Evolutionary conservation across 2,113 vertebrate species (phyloP), one percentile per base, ranked within the genome.

Genomic region (Mormyrus lacerda): DNA sequence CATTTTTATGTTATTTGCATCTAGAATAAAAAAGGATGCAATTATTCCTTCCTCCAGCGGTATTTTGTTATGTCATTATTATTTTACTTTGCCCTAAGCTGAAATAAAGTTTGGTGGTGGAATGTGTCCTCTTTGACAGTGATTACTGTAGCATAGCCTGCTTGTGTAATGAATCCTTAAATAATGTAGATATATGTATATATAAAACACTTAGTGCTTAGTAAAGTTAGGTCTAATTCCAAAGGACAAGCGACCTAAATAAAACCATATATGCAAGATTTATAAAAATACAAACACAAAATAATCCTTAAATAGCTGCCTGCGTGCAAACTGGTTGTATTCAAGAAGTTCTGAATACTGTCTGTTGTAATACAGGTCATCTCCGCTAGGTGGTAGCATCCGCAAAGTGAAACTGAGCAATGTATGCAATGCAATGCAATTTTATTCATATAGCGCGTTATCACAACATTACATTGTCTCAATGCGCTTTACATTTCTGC

Each of bases 1-100:
- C 87, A 35, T 61, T 90, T 90, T 90, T 42, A 91, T 92, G 88
- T 91, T 92, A 85, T 94, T 95, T 95, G 94, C 94, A 95, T 79
- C 82, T 84, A 84, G n/a, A 84, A 84, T 84, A 90, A 90, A 88
- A 48, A 24, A 21, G 39, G 88, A 94, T 88, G 89, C 39, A 55
- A 88, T 89, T 92, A 85, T 91, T 90, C 55, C 53, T 55, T 90
- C 42, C 82, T 47, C 73, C 48, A 58, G 27, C 3, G 3, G 31
- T 65, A 45, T 13, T 82, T 44, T 42, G 17, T 79, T 82, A 42
- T 19, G 35, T 58, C 35, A 42, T 84, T 84, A 83, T 83, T 83
- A 73, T 87, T 89, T 87, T 73, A 21, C 58, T 55, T 89, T 84
- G 48, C 31, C 45, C 42, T 86, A 84, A 69, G 83, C 83, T 9